Evolutionary conservation across 1,140 invertebrate genomes (phyloP), one percentile per base, ranked within the genome.

Genomic region (Antheraea pernyi): DNA sequence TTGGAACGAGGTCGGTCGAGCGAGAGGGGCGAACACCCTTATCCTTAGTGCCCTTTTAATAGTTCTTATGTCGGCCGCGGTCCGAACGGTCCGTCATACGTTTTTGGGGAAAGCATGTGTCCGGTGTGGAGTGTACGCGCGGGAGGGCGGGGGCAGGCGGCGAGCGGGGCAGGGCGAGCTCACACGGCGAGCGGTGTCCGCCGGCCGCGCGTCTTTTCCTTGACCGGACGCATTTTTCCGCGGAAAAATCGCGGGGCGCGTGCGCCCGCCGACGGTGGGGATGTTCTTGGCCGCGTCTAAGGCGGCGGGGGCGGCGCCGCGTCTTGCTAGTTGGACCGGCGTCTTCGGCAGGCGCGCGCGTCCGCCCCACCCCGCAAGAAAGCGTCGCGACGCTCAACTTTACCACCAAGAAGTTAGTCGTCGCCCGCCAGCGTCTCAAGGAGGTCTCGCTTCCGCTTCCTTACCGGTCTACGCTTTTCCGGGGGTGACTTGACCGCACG

Each of bases 351-450:
- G 82, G 84, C 89, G 88, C 89, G 89, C 88, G 87, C 89, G 89
- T 89, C 84, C 87, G 82, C 86, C 87, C 89, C 87, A 78, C 88
- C 88, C 88, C 87, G 87, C 88, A 88, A 90, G 88, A 89, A 86
- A 84, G 81, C 88, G 87, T 85, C 86, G 87, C 88, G 86, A 83
- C 85, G 85, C 82, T 83, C 83, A 91, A 91, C 80, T 91, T 91
- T 91, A 86, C 88, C 88, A 88, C 89, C 87, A 91, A 92, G 89
- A 92, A 92, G 88, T 92, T 92, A 92, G 90, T 92, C 90, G 90
- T 83, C 85, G 86, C 82, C 88, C 88, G 87, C 86, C 87, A 87
- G 90, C 88, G 88, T 89, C 88, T 89, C 90, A 84, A 91, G 84
- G 76, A 86, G 90, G 90, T 91, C 88, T 75, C 81, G 80, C 82